Conservation (phyloP, 2,113 vertebrate genomes). For the Ochotona princeps region DNA sequence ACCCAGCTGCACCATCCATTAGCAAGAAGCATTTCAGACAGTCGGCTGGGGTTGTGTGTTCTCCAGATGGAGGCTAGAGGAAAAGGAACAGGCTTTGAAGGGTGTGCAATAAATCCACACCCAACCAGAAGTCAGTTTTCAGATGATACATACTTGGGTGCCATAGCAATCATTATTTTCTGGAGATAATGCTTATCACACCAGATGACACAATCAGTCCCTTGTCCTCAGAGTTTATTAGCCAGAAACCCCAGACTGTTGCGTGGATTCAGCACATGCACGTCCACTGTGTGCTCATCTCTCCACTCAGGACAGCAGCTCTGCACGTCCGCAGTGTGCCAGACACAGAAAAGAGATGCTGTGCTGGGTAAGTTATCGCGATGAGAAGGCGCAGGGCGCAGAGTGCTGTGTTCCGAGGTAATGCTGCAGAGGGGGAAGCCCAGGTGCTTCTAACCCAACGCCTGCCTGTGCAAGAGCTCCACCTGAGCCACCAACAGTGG, state of each 20-base stretch:
- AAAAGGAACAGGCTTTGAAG: neutral
- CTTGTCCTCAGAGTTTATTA: neutral
- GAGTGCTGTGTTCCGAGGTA: neutral
- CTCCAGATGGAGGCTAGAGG: neutral
- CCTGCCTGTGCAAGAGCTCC: neutral
- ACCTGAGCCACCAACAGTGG: neutral
- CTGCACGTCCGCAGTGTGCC: neutral
- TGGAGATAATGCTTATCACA: neutral
- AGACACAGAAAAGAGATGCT: neutral
- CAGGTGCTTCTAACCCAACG: neutral
- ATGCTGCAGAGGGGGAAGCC: neutral
- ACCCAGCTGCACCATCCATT: neutral
- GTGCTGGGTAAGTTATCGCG: neutral
- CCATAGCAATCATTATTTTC: neutral
- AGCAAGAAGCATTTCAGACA: neutral
- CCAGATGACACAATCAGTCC: no score
- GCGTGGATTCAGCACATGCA: neutral
- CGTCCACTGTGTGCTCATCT: neutral
- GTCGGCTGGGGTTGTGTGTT: neutral
- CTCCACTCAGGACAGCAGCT: neutral
- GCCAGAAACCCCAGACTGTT: neutral
- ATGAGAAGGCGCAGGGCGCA: neutral
- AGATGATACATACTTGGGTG: fast-evolving
- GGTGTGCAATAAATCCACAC: fast-evolving
- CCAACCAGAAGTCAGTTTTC: fast-evolving